Evolutionary conservation across 2,797 vertebrate species (phyloP).

Genomic region (Loriculus beryllinus): DNA sequence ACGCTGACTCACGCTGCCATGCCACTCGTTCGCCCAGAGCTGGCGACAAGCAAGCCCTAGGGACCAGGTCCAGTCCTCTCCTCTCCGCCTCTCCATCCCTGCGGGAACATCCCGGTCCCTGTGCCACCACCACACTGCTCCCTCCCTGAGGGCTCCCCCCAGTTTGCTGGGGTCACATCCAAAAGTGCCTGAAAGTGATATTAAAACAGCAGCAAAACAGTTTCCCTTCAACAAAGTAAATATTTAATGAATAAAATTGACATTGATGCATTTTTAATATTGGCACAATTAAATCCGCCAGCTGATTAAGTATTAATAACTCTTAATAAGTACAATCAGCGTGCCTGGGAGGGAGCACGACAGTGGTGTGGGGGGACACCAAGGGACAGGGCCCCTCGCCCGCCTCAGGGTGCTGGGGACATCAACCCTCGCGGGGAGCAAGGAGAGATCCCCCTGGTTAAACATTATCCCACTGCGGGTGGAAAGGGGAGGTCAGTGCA

Average conservation of each 20-base stretch:
- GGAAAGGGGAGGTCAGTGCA: not conserved
- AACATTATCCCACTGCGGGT: fast-evolving
- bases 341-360: conserved; percentile 14
- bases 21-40: not conserved
- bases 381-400: not conserved
- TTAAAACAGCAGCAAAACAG: conserved; percentile 71
- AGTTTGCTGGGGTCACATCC: conserved; percentile 34
- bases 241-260: conserved; percentile 75
- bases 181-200: conserved; percentile 55
- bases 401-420: not conserved
- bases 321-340: conserved; percentile 70
- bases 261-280: conserved; percentile 75
- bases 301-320: conserved; percentile 74
- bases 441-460: not conserved
- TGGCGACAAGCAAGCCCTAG: not conserved
- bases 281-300: conserved; percentile 72
- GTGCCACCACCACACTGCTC: fast-evolving
- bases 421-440: not conserved
- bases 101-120: not conserved
- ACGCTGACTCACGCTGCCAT: conserved; percentile 51
- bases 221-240: conserved; percentile 70
- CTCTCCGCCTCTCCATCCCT: not conserved
- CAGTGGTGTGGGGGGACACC: not conserved
- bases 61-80: not conserved
- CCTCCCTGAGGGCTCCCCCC: conserved; percentile 6